Conservation (phyloP, 2,113 vertebrate species). For the Callipepla californica region DNA sequence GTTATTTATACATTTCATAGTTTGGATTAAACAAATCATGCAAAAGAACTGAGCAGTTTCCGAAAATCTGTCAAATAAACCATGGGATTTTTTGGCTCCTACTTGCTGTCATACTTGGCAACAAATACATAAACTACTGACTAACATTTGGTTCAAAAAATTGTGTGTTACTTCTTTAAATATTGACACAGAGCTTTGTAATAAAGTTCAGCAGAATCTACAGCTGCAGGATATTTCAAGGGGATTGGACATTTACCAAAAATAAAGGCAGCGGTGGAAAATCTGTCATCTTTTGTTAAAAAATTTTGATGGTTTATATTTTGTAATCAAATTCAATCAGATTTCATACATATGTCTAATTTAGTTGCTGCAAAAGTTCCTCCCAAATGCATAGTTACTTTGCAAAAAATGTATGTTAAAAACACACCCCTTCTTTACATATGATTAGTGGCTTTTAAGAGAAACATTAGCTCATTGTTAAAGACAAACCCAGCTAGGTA, state of each 20-base stretch:
- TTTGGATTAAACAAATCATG: background rate
- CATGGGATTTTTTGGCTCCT: background rate
- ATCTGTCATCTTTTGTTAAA: background rate
- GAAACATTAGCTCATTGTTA: background rate
- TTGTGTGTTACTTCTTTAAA: constrained; percentile 1
- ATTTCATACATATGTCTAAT: background rate
- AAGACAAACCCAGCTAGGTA: background rate
- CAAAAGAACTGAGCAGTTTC: background rate
- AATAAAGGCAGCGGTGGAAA: background rate
- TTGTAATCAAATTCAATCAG: background rate
- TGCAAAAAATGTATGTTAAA: constrained; percentile 14
- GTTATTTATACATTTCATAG: background rate
- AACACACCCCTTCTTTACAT: background rate
- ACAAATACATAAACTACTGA: background rate
- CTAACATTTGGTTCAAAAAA: constrained; percentile 17
- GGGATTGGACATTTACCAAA: background rate
- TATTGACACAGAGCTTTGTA: background rate
- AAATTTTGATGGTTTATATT: background rate
- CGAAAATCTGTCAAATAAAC: constrained; percentile 17
- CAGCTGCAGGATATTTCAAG: constrained; percentile 30
- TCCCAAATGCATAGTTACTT: constrained; percentile 6
- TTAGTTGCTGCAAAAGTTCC: background rate
- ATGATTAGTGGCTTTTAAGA: background rate
- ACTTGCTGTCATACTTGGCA: background rate
- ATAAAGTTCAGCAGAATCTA: background rate